Conservation (phyloP, 2,888 invertebrate species). For the Muschampia plurimacula region DNA sequence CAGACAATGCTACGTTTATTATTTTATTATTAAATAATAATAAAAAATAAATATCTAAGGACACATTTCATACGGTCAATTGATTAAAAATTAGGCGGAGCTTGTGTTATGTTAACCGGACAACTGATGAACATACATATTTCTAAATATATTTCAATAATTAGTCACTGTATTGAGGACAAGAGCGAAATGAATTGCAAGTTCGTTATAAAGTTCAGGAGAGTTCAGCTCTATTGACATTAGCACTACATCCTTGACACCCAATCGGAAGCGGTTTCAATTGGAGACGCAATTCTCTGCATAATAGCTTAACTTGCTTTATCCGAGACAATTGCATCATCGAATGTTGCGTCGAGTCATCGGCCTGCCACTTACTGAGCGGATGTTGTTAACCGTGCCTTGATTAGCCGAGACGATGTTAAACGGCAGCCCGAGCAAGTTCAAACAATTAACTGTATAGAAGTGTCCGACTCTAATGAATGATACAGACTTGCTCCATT, state of each 20-base stretch:
- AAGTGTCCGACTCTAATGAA: constrained; percentile 85
- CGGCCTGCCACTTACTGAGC: constrained; percentile 76
- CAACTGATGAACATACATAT: no score
- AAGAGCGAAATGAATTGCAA: constrained; percentile 26
- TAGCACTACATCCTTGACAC: constrained; percentile 71
- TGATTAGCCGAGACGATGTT: constrained; percentile 83
- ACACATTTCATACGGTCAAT: no score
- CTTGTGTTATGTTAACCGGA: no score
- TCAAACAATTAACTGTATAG: constrained; percentile 85
- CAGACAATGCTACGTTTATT: no score
- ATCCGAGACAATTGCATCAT: constrained; percentile 78
- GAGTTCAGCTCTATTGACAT: constrained; percentile 64
- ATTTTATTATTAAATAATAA: no score
- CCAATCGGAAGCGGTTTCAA: constrained; percentile 77
- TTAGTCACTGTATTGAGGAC: constrained; percentile 14
- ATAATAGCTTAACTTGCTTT: constrained; percentile 54
- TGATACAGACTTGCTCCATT: constrained; percentile 79
- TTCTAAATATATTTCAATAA: no score
- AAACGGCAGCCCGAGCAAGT: constrained; percentile 80
- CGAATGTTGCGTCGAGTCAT: constrained; percentile 74
- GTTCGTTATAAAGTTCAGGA: constrained; percentile 20
- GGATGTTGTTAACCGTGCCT: constrained; percentile 83
- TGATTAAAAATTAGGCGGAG: no score
- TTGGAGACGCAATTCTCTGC: constrained; percentile 66
- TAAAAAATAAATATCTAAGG: no score